Base-by-base conservation (phyloP, 2,888 invertebrate species). In the Hyposoter didymator region DNA sequence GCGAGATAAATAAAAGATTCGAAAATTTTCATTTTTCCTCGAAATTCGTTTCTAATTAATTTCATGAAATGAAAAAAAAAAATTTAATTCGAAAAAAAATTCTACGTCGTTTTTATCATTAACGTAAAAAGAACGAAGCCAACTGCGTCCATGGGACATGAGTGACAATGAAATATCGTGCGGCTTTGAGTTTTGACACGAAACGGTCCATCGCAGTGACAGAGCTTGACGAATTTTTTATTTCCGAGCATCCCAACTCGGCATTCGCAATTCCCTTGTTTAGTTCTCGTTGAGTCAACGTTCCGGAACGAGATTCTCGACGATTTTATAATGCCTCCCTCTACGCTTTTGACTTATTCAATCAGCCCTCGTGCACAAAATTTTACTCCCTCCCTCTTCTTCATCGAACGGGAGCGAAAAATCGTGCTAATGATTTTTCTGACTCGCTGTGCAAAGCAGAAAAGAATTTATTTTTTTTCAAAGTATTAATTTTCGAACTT, bases 211-310 rank as follows among this genome's bases (percentile, higher is more conserved):
- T 74, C 78, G 62, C 70, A 82, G 82, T 82, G 82, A 82, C 84
- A 49, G 84, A 52, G 84, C 84, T 78, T 84, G 84, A 84, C 84
- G 84, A 84, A 84, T 82, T 84, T 78, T 73, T 43, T 73, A 70
- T 78, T 47, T 19, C 12, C 22, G 10, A 39, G 39, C 39, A 39
- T 39, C 39, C 6, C 39, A 39, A 39, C 39, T 39, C 5, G 4
- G 6, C 39, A 10, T 7, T 39, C 39, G 39, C 39, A 1, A 39
- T 39, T 39, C 8, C 39, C 39, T 39, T 39, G 7, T 39, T 39
- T 39, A 39, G 10, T 39, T 59, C 67, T 59, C 43, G 64, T 55
- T 39, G n/a, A 67, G 45, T 55, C 74, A 47, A 12, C 84, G 78
- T 82, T 62, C 66, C 81, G 84, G 76, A 76, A 81, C 78, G 81